Evolutionary conservation across 2,888 invertebrate genomes (phyloP), one percentile per base, ranked within the genome.

Genomic region (Prostheceraeus crozeri): DNA sequence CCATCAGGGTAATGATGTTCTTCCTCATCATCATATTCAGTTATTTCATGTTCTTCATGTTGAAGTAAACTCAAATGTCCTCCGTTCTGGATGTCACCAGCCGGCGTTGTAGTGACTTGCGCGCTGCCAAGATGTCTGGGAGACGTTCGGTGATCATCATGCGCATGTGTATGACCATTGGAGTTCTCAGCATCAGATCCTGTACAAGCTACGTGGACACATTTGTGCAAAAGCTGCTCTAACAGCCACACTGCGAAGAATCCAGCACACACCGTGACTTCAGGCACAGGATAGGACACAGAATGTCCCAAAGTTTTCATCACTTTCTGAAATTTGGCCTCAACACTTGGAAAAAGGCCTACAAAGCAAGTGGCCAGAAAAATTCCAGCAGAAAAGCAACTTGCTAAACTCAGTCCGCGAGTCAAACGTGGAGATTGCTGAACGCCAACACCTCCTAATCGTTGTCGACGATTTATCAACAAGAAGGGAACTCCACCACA

Each of bases 231-330:
- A 23, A 3, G 1, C 11, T 56, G 25, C n/a, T 57, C 57, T 14
- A 57, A 45, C 11, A 56, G 14, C 57, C 57, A 57, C 1, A 57
- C 57, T n/a, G 31, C n/a, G 55, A 57, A 57, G 54, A 57, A 57
- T 1, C 57, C 57, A 19, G 19, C 48, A 10, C 23, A 23, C 11
- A 57, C 11, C 11, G 52, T 16, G n/a, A 57, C 23, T 14, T 45
- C 57, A 14, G 57, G 23, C 2, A 52, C 21, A 23, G 57, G 57
- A 33, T 53, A 53, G 10, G 27, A 28, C 10, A 33, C n/a, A 11
- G 33, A 33, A 11, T 10, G 8, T n/a, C n/a, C 10, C 33, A 33
- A 33, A 8, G n/a, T 10, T 33, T n/a, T 10, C 8, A 33, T 33
- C n/a, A 48, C 3, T 3, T 23, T 16, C 2, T 19, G 10, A 30